Percentiles rank a stretch among this genome's conserved stretches.
phyloP scores from a whole-genome alignment of 2,888 invertebrate genomes.

The Euphydryas editha region DNA sequence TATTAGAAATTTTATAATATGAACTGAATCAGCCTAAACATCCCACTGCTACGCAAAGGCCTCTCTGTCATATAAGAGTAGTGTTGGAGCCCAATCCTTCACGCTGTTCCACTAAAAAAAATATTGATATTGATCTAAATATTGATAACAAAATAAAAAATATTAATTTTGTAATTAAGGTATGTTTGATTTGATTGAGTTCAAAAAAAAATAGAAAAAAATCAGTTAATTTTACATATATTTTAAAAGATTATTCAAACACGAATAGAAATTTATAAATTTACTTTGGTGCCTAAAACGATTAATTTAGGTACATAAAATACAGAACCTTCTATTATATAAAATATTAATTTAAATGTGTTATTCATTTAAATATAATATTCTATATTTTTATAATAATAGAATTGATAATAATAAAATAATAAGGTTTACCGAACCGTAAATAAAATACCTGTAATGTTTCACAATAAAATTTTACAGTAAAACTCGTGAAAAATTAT shows the following conservation, averaged over 20 bases:
- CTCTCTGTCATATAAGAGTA: too few species aligned
- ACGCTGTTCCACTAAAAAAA: too few species aligned
- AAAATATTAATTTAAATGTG: not conserved
- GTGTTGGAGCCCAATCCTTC: too few species aligned
- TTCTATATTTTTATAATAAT: not conserved
- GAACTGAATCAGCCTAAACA: too few species aligned
- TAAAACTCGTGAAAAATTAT: conserved; percentile 1
- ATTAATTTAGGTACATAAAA: not conserved
- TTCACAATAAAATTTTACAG: not conserved
- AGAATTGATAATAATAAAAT: conserved; percentile 6
- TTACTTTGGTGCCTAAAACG: not conserved
- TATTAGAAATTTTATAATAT: not conserved
- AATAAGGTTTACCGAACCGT: not conserved
- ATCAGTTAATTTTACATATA: too few species aligned
- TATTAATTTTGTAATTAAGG: too few species aligned
- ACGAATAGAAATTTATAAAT: not conserved
- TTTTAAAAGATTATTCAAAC: too few species aligned
- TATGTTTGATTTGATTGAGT: too few species aligned
- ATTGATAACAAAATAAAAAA: too few species aligned
- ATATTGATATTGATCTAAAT: too few species aligned
- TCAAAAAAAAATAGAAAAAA: too few species aligned
- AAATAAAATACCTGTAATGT: not conserved
- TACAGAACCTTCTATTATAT: not conserved
- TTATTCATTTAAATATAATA: not conserved
- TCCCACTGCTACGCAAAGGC: too few species aligned